These are phyloP conservation scores for Pseudeuparius sepicola DNA, from an alignment of 2,888 invertebrate genomes.

Conservation along the genomic window DNA sequence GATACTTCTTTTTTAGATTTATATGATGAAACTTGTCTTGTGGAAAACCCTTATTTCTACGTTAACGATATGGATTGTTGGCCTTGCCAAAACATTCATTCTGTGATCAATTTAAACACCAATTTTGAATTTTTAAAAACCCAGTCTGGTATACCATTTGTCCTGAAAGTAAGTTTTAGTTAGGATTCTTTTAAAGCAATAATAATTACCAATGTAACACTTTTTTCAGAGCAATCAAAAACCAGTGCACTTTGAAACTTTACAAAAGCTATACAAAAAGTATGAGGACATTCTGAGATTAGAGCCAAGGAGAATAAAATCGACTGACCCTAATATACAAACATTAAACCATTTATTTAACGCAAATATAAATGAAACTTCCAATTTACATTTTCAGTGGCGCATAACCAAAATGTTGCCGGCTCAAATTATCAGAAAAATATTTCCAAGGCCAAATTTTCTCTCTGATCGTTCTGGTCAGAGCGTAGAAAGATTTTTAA, in stretches of 20 bases:
- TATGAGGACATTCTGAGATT: constrained; percentile 51
- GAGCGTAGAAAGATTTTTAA: constrained; percentile 60
- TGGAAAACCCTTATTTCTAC: constrained; percentile 76
- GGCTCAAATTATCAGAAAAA: constrained; percentile 57
- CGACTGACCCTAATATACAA: constrained; percentile 29
- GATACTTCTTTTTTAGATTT: constrained; percentile 47
- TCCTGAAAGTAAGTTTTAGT: constrained; percentile 39
- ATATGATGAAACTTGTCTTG: constrained; percentile 76
- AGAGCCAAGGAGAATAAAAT: constrained; percentile 51
- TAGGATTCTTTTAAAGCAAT: constrained; percentile 3
- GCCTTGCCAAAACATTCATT: constrained; percentile 64
- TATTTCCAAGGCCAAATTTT: constrained; percentile 62
- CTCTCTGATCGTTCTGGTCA: constrained; percentile 56
- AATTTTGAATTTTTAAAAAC: constrained; percentile 34
- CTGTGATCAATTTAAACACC: constrained; percentile 55
- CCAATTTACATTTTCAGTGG: constrained; percentile 43
- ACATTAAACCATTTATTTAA: constrained; percentile 28
- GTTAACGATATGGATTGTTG: constrained; percentile 76
- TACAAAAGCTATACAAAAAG: constrained; percentile 49
- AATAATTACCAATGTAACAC: constrained; percentile 2
- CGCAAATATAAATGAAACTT: constrained; percentile 21
- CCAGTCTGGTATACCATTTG: constrained; percentile 48
- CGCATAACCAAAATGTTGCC: constrained; percentile 68
- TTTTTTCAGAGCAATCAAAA: constrained; percentile 49
- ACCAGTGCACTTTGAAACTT: constrained; percentile 43